Conservation (phyloP, 2,797 vertebrate species). For the Neostethus bicornis region DNA sequence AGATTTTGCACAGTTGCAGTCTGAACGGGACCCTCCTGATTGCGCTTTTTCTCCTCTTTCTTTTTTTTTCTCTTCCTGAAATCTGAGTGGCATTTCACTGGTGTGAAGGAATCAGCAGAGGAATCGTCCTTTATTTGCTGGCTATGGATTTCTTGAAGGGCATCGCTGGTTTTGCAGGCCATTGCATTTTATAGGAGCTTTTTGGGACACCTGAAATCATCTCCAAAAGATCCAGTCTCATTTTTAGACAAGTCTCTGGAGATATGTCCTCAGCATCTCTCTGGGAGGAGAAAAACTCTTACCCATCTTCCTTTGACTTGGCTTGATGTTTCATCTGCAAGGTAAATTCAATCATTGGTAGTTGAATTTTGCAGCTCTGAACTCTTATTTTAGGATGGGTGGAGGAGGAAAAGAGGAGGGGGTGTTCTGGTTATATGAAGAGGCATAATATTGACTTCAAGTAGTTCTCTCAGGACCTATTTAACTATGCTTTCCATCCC, state of each 20-base stretch:
- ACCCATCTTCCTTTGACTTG: constrained; percentile 61
- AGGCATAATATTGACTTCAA: constrained; percentile 47
- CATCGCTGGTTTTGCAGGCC: constrained; percentile 69
- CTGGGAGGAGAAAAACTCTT: constrained; percentile 49
- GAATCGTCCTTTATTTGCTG: constrained; percentile 49
- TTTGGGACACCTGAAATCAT: constrained; percentile 76
- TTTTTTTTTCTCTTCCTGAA: constrained; percentile 5
- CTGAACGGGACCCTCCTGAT: constrained; percentile 54
- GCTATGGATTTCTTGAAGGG: constrained; percentile 76
- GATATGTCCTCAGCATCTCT: constrained; percentile 53
- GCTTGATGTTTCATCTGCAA: constrained; percentile 76
- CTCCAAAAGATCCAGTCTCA: constrained; percentile 41
- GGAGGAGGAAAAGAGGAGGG: constrained; percentile 11
- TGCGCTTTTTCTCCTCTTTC: constrained; percentile 25
- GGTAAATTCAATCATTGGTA: constrained; percentile 72
- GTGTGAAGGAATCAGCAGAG: constrained; percentile 27
- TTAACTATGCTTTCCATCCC: constrained; percentile 27
- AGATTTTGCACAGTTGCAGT: constrained; percentile 70
- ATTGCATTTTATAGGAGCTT: constrained; percentile 58
- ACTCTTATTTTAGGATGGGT: constrained; percentile 42
- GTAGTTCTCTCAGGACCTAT: constrained; percentile 59
- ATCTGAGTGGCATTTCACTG: constrained; percentile 44
- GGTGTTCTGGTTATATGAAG: constrained; percentile 27
- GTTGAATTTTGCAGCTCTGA: constrained; percentile 24
- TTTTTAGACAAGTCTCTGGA: constrained; percentile 50